These are phyloP conservation scores for Conops quadrifasciatus DNA, from an alignment of 2,888 invertebrate genomes.

Conservation along the genomic window DNA sequence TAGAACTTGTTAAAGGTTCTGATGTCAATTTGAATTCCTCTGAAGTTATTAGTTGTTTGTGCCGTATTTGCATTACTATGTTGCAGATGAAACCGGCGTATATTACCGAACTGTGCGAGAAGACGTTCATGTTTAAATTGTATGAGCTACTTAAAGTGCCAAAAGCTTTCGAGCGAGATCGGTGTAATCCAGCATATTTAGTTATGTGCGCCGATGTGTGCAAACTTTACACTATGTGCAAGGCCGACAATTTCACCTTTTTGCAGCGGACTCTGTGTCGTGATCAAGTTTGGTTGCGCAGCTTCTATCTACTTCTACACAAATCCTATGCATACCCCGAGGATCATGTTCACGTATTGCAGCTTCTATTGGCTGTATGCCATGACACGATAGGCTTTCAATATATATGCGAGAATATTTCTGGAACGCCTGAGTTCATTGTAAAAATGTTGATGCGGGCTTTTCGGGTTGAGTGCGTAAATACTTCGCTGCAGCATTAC, in stretches of 20 bases:
- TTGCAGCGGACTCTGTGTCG: slow-evolving; percentile 56
- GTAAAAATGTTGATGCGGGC: slow-evolving; percentile 49
- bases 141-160: slow-evolving; percentile 53
- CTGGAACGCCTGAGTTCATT: slow-evolving; percentile 41
- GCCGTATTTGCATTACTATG: slow-evolving; percentile 50
- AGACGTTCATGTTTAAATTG: slow-evolving; percentile 50
- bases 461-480: slow-evolving; percentile 41
- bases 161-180: slow-evolving; percentile 23
- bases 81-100: slow-evolving; percentile 46
- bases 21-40: slow-evolving; percentile 39
- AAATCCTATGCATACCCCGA: slow-evolving; percentile 21
- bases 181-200: slow-evolving; percentile 31
- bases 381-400: slow-evolving; percentile 46
- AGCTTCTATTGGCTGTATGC: slow-evolving; percentile 53
- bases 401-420: slow-evolving; percentile 50
- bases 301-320: slow-evolving; percentile 44
- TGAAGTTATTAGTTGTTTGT: slow-evolving; percentile 52
- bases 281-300: slow-evolving; percentile 51
- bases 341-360: slow-evolving; percentile 44
- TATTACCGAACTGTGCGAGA: slow-evolving; percentile 46
- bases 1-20: slow-evolving; percentile 29
- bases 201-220: slow-evolving; percentile 57
- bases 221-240: slow-evolving; percentile 54
- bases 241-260: slow-evolving; percentile 49
- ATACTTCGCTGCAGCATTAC: slow-evolving; percentile 47